Conservation (phyloP, 1,140 invertebrate genomes). For the Drosophila bocki region DNA sequence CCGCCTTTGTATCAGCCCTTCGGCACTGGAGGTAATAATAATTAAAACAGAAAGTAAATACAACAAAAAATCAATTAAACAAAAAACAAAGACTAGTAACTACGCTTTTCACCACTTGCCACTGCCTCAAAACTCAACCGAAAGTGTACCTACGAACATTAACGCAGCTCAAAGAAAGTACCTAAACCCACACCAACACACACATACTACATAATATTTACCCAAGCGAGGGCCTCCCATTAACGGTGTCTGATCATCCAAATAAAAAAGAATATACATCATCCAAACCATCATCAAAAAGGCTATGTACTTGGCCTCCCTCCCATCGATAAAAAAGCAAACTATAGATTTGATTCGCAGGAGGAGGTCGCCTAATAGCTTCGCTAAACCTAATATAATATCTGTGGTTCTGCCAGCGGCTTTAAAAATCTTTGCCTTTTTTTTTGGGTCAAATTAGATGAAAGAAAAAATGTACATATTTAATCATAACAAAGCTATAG, state of each 20-base stretch:
- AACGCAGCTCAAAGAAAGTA: constrained; percentile 49
- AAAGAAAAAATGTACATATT: constrained; percentile 3
- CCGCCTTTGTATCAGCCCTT: constrained; percentile 86
- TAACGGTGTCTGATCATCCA: constrained; percentile 69
- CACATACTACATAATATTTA: constrained; percentile 18
- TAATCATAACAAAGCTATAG: background rate
- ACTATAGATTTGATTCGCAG: constrained; percentile 32
- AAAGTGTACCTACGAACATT: constrained; percentile 63
- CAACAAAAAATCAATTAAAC: constrained; percentile 54
- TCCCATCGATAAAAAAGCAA: constrained; percentile 28
- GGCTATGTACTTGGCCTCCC: background rate
- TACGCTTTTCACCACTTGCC: constrained; percentile 50
- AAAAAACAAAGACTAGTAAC: constrained; percentile 44
- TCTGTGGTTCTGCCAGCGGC: constrained; percentile 9
- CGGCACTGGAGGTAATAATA: constrained; percentile 86
- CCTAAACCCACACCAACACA: constrained; percentile 42
- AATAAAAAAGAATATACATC: constrained; percentile 6
- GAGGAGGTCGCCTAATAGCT: constrained; percentile 36
- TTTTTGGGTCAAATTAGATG: background rate
- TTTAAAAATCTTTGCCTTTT: constrained; percentile 31
- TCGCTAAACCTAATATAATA: constrained; percentile 36
- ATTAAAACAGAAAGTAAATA: constrained; percentile 30
- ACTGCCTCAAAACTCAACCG: constrained; percentile 43
- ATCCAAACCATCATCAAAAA: constrained; percentile 28
- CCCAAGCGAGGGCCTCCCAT: constrained; percentile 27